A percentile compares a stretch with the other conserved stretches of the same genome.
Evolutionary conservation across 2,113 vertebrate genomes (phyloP).

Genomic region (Ceyx melanurus): DNA sequence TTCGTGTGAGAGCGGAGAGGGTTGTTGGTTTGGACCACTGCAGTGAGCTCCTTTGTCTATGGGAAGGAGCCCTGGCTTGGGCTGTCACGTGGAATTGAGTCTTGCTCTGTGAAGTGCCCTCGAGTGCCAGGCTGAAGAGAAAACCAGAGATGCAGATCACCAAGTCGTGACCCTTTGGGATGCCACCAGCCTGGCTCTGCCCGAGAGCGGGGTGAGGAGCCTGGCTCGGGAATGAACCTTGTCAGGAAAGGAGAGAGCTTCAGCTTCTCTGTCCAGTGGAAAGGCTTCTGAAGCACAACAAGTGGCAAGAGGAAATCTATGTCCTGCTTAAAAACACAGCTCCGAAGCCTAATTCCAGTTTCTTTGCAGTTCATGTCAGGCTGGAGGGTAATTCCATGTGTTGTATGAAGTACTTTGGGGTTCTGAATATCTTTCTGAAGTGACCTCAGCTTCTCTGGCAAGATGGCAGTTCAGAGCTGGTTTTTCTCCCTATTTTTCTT

Average conservation of each 20-base stretch:
- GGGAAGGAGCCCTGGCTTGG: background rate
- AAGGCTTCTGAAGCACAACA: accelerated
- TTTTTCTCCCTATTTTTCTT: background rate
- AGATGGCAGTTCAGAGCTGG: background rate
- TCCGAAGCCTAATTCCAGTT: background rate
- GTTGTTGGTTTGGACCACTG: background rate
- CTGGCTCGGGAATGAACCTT: background rate
- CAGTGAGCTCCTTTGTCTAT: background rate
- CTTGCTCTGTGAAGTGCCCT: background rate
- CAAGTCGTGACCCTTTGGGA: background rate
- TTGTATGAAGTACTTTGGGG: background rate
- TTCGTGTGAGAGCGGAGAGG: background rate
- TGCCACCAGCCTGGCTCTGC: background rate
- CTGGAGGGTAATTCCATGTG: no score
- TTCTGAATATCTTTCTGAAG: background rate
- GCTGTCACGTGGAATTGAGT: background rate
- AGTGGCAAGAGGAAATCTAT: accelerated
- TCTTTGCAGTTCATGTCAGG: background rate
- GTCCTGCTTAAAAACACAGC: background rate
- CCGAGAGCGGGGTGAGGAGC: background rate
- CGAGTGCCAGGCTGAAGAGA: accelerated
- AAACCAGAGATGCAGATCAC: background rate
- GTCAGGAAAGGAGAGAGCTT: accelerated
- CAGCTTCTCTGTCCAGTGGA: background rate
- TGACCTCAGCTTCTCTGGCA: background rate